Conservation (phyloP, 2,797 vertebrate genomes). For the Acridotheres tristis region DNA sequence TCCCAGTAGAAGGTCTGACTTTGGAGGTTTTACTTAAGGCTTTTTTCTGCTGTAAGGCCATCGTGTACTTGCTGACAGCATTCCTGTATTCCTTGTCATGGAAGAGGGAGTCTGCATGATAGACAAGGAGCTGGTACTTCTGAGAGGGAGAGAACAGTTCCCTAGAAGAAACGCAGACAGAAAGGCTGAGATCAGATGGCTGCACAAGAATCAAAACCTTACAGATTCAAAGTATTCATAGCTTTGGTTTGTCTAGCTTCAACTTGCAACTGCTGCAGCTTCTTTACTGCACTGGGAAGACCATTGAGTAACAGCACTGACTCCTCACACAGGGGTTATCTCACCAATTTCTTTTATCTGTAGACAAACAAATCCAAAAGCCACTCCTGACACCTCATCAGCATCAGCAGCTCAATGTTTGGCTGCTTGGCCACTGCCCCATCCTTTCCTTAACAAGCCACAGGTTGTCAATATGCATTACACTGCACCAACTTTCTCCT, state of each 20-base stretch:
- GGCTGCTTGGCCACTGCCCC: neutral
- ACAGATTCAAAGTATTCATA: neutral
- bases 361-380: neutral
- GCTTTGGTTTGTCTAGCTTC: neutral
- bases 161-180: slow-evolving; percentile 71
- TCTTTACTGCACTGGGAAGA: neutral
- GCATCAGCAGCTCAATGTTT: neutral
- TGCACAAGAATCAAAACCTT: neutral
- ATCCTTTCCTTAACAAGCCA: neutral
- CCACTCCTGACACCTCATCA: neutral
- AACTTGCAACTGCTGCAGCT: neutral
- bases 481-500: neutral
- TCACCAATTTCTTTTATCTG: neutral
- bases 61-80: slow-evolving; percentile 95
- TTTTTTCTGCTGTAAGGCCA: slow-evolving; percentile 98
- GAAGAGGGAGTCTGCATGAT: slow-evolving; percentile 96
- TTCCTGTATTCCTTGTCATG: slow-evolving; percentile 98
- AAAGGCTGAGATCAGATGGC: neutral
- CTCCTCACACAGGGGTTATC: neutral
- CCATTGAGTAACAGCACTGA: neutral
- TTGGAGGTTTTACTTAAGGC: slow-evolving; percentile 97
- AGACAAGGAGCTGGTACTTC: slow-evolving; percentile 97
- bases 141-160: slow-evolving; percentile 95
- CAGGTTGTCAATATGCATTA: accelerated
- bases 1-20: slow-evolving; percentile 93